A percentile compares a stretch with the other conserved stretches of the same genome.
Evolutionary conservation across 1,140 invertebrate genomes (phyloP).

Genomic region (Sycophaga agraensis): DNA sequence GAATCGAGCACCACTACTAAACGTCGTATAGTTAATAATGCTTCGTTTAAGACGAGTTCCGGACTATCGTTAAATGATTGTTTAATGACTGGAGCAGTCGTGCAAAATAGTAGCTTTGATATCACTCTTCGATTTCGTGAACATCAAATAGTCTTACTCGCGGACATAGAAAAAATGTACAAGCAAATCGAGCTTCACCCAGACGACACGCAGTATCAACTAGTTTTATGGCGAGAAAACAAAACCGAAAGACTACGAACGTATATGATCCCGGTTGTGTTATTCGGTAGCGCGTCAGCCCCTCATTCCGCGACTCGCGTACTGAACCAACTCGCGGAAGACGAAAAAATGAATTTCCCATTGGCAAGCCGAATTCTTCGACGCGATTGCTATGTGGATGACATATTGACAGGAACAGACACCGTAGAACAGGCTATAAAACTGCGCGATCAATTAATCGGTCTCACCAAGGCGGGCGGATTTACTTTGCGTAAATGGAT

Average conservation of each 20-base stretch:
- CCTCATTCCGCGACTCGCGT: neutral
- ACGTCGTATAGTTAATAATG: slow-evolving; percentile 33
- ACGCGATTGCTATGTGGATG: slow-evolving; percentile 10
- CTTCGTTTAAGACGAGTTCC: slow-evolving; percentile 19
- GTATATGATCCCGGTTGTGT: neutral
- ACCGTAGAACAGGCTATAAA: neutral
- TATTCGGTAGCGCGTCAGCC: slow-evolving; percentile 4
- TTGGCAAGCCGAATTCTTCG: slow-evolving; percentile 1
- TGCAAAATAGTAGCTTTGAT: slow-evolving; percentile 35
- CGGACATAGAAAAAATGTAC: slow-evolving; percentile 35
- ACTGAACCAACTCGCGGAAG: neutral
- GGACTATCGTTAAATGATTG: slow-evolving; percentile 35
- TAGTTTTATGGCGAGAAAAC: neutral
- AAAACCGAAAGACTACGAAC: neutral
- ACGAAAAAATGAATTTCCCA: slow-evolving; percentile 1
- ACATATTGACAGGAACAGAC: slow-evolving; percentile 3
- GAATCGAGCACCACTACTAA: slow-evolving; percentile 30
- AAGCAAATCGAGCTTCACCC: neutral
- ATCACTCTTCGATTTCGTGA: slow-evolving; percentile 32
- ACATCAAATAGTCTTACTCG: slow-evolving; percentile 14
- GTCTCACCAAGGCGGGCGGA: neutral
- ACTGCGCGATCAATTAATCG: neutral
- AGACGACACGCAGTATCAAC: slow-evolving; percentile 3
- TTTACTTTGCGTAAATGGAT: slow-evolving; percentile 13
- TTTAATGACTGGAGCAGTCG: slow-evolving; percentile 34